Evolutionary conservation across 2,888 invertebrate species (phyloP), one percentile per base, ranked within the genome.

Genomic region (Griposia aprilina): DNA sequence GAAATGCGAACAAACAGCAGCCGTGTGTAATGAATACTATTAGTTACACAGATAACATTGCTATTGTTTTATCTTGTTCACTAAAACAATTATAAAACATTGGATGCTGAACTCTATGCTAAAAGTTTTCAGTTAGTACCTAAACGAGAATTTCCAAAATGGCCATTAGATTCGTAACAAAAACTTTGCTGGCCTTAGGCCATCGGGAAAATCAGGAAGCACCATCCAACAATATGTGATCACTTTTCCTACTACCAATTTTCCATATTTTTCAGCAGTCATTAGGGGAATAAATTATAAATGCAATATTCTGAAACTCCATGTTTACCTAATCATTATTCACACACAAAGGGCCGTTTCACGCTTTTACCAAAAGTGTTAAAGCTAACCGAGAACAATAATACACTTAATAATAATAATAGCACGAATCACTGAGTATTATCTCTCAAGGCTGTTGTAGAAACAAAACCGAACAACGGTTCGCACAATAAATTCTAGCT

Each of bases 401-500:
- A 73, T 79, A 87, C 69, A 79, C 74, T 79, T 62, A 78, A 80
- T 74, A 82, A 74, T 74, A 82, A 74, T 84, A 82, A 76, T 70
- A 84, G 26, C 55, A 41, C 59, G 69, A 85, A 81, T 83, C 74
- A 85, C 74, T 79, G 55, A 79, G 70, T 70, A 82, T 85, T 80
- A 79, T 79, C 81, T 82, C 66, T 77, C 48, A 76, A 77, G 74
- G 67, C 59, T 67, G 13, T 17, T 75, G 45, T 74, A 57, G 77
- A 71, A 79, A 83, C 88, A 84, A 80, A 87, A 76, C 76, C 72
- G 62, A 81, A 82, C 72, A 82, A 75, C 79, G 65, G 65, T 66
- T 81, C 75, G 62, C 76, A 85, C 80, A 85, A 90, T 89, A 91
- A 89, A 90, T 89, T 86, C 78, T 60, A 74, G 76, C 82, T 88